Percentiles rank a stretch among this genome's conserved stretches.
These are phyloP conservation scores for Colaptes auratus DNA, from an alignment of 2,113 vertebrate species.

Conservation along the genomic window DNA sequence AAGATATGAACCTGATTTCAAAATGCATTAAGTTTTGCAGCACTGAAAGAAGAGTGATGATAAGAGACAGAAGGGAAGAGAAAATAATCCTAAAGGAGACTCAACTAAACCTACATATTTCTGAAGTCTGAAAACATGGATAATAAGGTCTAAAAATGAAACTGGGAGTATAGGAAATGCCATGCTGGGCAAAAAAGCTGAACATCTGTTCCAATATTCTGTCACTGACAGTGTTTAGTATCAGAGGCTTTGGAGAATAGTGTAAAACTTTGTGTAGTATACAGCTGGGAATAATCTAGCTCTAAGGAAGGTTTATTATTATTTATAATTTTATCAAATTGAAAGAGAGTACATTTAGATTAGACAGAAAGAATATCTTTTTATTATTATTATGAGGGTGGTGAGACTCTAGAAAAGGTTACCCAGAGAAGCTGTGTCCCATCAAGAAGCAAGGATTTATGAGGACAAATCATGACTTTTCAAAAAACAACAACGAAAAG, in stretches of 20 bases:
- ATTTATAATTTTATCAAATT: neutral
- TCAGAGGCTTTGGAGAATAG: neutral
- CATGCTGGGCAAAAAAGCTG: neutral
- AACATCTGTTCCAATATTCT: neutral
- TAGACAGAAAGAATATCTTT: neutral
- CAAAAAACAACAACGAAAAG: neutral
- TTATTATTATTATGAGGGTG: neutral
- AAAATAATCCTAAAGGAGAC: neutral
- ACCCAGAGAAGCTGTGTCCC: neutral
- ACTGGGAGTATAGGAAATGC: neutral
- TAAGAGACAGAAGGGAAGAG: neutral
- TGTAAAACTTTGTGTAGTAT: neutral
- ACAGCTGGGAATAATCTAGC: neutral
- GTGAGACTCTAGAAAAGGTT: neutral
- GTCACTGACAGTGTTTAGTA: neutral
- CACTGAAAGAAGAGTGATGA: neutral
- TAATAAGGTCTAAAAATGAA: slow-evolving; percentile 6
- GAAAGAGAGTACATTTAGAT: neutral
- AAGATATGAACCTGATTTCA: slow-evolving; percentile 3
- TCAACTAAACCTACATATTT: neutral
- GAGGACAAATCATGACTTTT: neutral
- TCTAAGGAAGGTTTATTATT: neutral
- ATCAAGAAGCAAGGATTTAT: neutral
- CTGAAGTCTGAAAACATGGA: neutral
- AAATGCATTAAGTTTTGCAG: neutral